These are phyloP conservation scores for Cotesia glomerata DNA, from an alignment of 1,140 invertebrate species.

Conservation along the genomic window DNA sequence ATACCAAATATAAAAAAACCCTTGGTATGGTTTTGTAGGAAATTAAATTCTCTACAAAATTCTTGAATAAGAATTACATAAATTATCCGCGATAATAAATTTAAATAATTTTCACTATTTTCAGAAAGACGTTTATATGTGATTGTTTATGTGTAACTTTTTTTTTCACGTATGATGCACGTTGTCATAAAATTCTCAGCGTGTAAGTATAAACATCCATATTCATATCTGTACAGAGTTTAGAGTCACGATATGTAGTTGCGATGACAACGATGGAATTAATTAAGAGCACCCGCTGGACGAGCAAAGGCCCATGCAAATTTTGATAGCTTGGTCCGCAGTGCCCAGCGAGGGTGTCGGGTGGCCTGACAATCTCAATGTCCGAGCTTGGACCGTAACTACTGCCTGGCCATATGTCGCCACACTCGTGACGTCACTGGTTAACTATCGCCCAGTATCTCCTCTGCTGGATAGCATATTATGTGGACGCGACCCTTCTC, in stretches of 20 bases:
- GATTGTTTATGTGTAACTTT: too few relatives aligned
- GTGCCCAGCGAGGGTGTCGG: constrained; percentile 43
- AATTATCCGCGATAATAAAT: too few relatives aligned
- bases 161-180: too few relatives aligned
- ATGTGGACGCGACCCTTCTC: constrained; percentile 8
- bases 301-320: constrained; percentile 48
- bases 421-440: constrained; percentile 63
- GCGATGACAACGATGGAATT: constrained; percentile 46
- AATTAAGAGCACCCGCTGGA: constrained; percentile 57
- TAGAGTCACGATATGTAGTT: constrained; percentile 5
- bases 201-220: background rate
- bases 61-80: too few relatives aligned
- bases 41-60: too few relatives aligned
- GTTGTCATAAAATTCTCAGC: too few relatives aligned
- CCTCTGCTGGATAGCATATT: background rate
- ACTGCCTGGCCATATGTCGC: constrained; percentile 60
- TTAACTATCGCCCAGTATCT: constrained; percentile 52
- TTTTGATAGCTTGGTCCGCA: constrained; percentile 46
- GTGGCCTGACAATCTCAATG: constrained; percentile 49
- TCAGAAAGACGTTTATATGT: too few relatives aligned
- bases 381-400: constrained; percentile 40
- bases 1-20: too few relatives aligned
- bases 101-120: too few relatives aligned
- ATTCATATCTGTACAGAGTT: background rate
- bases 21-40: too few relatives aligned